These are phyloP conservation scores for Drosophila vallismaia DNA, from an alignment of 2,888 invertebrate genomes.

Conservation along the genomic window DNA sequence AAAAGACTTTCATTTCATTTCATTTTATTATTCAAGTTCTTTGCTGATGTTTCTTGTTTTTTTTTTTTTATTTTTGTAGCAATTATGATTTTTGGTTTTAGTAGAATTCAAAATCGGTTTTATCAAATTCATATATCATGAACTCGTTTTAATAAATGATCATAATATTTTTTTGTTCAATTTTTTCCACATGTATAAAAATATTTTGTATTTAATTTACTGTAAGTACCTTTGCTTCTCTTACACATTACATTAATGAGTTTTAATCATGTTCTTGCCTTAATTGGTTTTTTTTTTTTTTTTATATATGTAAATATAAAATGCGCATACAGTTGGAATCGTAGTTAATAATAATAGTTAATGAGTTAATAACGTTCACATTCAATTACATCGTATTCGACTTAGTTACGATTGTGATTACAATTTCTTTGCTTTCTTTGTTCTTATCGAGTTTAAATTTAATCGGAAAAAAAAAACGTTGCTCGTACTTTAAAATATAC, in stretches of 20 bases:
- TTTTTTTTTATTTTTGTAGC: conserved; percentile 8
- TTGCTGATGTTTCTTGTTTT: conserved; percentile 37
- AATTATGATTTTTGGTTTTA: conserved; percentile 31
- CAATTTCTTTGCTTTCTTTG: conserved; percentile 27
- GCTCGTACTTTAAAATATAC: conserved; percentile 33
- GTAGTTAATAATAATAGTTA: conserved; percentile 73
- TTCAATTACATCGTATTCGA: conserved; percentile 65
- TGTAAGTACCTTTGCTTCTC: conserved; percentile 41
- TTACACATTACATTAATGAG: conserved; percentile 77
- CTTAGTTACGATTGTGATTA: conserved; percentile 58
- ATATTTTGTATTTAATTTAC: conserved; percentile 71
- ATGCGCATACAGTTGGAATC: conserved; percentile 63
- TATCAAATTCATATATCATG: conserved; percentile 64
- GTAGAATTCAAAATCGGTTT: conserved; percentile 46
- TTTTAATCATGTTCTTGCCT: conserved; percentile 41
- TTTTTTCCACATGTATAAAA: conserved; percentile 64
- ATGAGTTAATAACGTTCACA: conserved; percentile 76
- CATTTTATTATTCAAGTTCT: conserved; percentile 52
- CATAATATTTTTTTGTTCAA: conserved; percentile 25
- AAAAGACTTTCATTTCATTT: conserved; percentile 78
- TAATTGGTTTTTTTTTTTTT: background rate
- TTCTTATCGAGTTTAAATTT: conserved; percentile 34
- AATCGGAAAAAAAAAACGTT: conserved; percentile 50
- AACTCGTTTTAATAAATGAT: conserved; percentile 39
- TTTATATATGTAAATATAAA: conserved; percentile 36